A percentile compares a stretch with the other conserved stretches of the same genome.
phyloP scores from a whole-genome alignment of 2,113 vertebrate genomes.

The Pseudorhombus dupliciocellatus region DNA sequence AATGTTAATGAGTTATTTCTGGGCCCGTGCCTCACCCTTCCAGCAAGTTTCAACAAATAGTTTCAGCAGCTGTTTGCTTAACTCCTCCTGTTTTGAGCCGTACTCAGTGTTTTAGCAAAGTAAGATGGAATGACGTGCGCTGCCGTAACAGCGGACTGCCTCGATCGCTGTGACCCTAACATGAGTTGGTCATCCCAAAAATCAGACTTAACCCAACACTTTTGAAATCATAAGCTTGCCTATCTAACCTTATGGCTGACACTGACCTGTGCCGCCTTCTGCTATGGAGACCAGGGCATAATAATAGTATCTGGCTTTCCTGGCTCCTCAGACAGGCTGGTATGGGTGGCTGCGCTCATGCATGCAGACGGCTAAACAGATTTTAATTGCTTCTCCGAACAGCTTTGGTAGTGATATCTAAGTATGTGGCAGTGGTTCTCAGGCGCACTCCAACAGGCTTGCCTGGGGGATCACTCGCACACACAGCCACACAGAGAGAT shows the following conservation, averaged over 20 bases:
- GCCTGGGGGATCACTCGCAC: slow-evolving; percentile 34
- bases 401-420: slow-evolving; percentile 72
- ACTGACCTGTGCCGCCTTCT: slow-evolving; percentile 62
- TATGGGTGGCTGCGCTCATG: slow-evolving; percentile 59
- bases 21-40: no score
- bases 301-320: slow-evolving; percentile 74
- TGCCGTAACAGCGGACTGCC: not conserved
- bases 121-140: not conserved
- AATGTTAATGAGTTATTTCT: no score
- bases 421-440: slow-evolving; percentile 66
- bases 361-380: slow-evolving; percentile 73
- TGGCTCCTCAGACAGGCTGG: slow-evolving; percentile 64
- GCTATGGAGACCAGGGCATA: slow-evolving; percentile 63
- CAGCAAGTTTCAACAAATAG: no score
- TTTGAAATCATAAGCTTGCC: slow-evolving; percentile 38
- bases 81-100: not conserved
- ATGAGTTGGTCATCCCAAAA: slow-evolving; percentile 27
- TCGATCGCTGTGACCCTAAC: slow-evolving; percentile 14
- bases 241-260: slow-evolving; percentile 49
- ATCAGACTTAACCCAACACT: slow-evolving; percentile 37
- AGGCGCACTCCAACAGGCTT: slow-evolving; percentile 42
- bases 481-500: slow-evolving; percentile 31
- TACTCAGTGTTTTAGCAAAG: not conserved
- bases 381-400: slow-evolving; percentile 79
- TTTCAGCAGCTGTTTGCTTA: not conserved